phyloP scores from a whole-genome alignment of 2,888 invertebrate genomes.

The Agrotis clavis region DNA sequence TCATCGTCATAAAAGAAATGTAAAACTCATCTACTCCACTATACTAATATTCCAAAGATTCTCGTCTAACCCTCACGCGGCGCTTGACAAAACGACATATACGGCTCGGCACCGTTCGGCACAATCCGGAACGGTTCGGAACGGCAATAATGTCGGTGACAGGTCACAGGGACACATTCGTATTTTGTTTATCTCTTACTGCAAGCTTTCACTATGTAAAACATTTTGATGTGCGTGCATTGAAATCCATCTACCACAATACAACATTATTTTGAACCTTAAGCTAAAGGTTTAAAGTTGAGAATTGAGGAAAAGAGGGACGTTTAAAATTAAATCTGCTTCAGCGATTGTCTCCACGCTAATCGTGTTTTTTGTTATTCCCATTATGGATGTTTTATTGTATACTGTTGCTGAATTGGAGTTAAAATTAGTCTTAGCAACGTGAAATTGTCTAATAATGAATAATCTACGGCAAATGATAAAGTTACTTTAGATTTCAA shows the following conservation, averaged over 20 bases:
- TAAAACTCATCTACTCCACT: background rate
- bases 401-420: slow-evolving; percentile 40
- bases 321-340: slow-evolving; percentile 80
- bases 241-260: slow-evolving; percentile 49
- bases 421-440: slow-evolving; percentile 26
- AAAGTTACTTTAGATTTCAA: background rate
- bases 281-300: slow-evolving; percentile 49
- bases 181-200: slow-evolving; percentile 72
- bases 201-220: slow-evolving; percentile 80
- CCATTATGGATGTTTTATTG: slow-evolving; percentile 68
- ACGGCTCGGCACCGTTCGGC: slow-evolving; percentile 38
- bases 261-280: slow-evolving; percentile 49
- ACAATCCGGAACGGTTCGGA: slow-evolving; percentile 57
- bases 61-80: slow-evolving; percentile 17
- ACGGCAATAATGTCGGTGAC: slow-evolving; percentile 58
- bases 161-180: slow-evolving; percentile 73
- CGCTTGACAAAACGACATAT: slow-evolving; percentile 57
- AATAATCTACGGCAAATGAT: background rate
- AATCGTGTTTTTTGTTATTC: slow-evolving; percentile 82
- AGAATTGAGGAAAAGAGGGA: slow-evolving; percentile 33
- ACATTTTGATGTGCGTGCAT: slow-evolving; percentile 68
- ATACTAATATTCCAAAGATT: slow-evolving; percentile 8
- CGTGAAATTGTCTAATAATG: background rate
- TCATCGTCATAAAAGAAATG: no score
- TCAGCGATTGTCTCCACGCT: slow-evolving; percentile 76